Base-by-base conservation (phyloP, 35 echinoderm and acorn worm species). In the Ptychodera flava region DNA sequence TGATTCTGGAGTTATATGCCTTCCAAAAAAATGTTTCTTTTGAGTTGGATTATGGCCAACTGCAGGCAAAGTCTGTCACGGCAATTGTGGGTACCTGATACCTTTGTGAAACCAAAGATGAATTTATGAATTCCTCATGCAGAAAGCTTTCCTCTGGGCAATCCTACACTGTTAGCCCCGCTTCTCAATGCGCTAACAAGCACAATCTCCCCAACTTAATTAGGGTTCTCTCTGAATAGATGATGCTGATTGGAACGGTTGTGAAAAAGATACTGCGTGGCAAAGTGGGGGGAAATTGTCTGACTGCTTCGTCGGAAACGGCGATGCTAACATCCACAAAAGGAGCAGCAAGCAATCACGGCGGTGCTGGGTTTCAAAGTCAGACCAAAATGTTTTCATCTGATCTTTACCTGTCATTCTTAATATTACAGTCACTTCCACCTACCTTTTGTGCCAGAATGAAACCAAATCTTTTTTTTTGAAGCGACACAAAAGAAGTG, bases 11-110 rank as follows among this genome's bases (percentile, higher is more conserved):
- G 6, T 22, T 64, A n/a, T n/a, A n/a, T n/a, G n/a, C n/a, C n/a
- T n/a, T n/a, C n/a, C n/a, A n/a, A n/a, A 64, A 64, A 64, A 64
- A 64, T 64, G 45, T 64, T 64, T 64, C 45, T 64, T 64, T 64
- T 64, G 22, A 64, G 45, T 64, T 64, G 45, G 45, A 64, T 64
- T 64, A 64, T 64, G n/a, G n/a, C n/a, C n/a, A n/a, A n/a, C n/a
- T n/a, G 45, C 45, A 12, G 45, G 45, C 22, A 64, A 64, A 64
- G 45, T 22, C 45, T 64, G 6, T 12, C 45, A 12, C 6, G 6
- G 45, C 45, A 6, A 64, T 64, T 22, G 6, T 12, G 22, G 22
- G 45, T 64, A 64, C 22, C 45, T 64, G 45, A 64, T 64, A 64
- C 45, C 45, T 64, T 64, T 64, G 45, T 64, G 45, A 64, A 64